Conservation (phyloP, 2,888 invertebrate species). For the Drosophila glabriapex region DNA sequence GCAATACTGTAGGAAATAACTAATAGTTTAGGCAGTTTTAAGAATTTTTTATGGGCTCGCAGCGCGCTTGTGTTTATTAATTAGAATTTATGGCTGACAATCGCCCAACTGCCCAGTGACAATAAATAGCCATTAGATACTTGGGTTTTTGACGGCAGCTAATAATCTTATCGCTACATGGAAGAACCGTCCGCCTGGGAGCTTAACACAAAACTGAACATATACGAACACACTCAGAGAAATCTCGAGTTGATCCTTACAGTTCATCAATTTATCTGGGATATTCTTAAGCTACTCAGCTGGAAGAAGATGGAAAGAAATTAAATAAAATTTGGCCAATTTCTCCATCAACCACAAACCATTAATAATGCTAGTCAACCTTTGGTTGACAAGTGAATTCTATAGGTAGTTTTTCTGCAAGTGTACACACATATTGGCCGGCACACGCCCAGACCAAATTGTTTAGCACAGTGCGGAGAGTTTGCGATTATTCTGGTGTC, state of each 20-base stretch:
- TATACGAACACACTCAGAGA: background rate
- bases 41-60: conserved; percentile 48
- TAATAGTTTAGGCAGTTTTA: conserved; percentile 6
- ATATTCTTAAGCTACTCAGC: background rate
- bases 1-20: background rate
- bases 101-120: conserved; percentile 54
- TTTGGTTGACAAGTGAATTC: background rate
- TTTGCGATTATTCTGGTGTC: conserved; percentile 22
- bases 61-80: conserved; percentile 61
- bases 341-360: background rate
- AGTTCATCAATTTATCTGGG: background rate
- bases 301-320: background rate
- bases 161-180: conserved; percentile 59
- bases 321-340: background rate
- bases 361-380: background rate
- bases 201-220: background rate
- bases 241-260: background rate
- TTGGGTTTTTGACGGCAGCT: conserved; percentile 33
- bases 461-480: background rate
- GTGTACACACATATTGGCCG: conserved; percentile 17
- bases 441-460: conserved; percentile 46
- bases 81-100: conserved; percentile 68
- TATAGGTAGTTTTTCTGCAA: background rate
- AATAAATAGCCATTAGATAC: conserved; percentile 71
- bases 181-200: conserved; percentile 7